Evolutionary conservation across 1,140 invertebrate species (phyloP).

Genomic region (Tetraneura akinire): DNA sequence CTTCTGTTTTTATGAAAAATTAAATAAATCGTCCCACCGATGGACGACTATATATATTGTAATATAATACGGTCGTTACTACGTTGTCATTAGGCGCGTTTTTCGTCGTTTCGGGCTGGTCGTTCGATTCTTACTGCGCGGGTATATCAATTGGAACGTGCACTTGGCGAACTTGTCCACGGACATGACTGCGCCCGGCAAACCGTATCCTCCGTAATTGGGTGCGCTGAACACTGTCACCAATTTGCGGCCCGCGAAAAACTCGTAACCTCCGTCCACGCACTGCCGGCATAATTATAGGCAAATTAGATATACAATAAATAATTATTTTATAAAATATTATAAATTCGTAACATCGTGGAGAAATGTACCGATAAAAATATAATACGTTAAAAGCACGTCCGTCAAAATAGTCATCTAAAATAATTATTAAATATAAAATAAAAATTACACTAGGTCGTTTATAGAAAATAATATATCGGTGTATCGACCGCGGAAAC

Average conservation of each 20-base stretch:
- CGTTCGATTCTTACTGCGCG: neutral
- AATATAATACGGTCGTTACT: too few relatives aligned
- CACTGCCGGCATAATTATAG: slow-evolving; percentile 67
- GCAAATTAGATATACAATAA: neutral
- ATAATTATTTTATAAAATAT: neutral
- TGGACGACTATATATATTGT: too few relatives aligned
- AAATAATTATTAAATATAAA: too few relatives aligned
- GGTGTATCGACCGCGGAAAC: too few relatives aligned
- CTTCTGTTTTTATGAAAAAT: too few relatives aligned
- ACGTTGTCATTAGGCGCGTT: neutral
- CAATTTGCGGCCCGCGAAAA: slow-evolving; percentile 86
- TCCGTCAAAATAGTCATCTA: too few relatives aligned
- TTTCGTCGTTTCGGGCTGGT: neutral
- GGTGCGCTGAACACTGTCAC: slow-evolving; percentile 90
- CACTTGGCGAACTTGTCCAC: slow-evolving; percentile 77
- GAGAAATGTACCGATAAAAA: too few relatives aligned
- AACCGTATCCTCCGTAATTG: slow-evolving; percentile 76
- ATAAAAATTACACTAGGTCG: too few relatives aligned
- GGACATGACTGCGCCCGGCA: slow-evolving; percentile 81
- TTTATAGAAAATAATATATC: too few relatives aligned
- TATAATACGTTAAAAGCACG: too few relatives aligned
- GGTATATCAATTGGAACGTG: slow-evolving; percentile 62
- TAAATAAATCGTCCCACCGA: too few relatives aligned
- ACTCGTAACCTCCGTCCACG: slow-evolving; percentile 88
- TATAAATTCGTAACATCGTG: too few relatives aligned